phyloP scores from a whole-genome alignment of 2,797 vertebrate genomes.

The Ambastaia sidthimunki region DNA sequence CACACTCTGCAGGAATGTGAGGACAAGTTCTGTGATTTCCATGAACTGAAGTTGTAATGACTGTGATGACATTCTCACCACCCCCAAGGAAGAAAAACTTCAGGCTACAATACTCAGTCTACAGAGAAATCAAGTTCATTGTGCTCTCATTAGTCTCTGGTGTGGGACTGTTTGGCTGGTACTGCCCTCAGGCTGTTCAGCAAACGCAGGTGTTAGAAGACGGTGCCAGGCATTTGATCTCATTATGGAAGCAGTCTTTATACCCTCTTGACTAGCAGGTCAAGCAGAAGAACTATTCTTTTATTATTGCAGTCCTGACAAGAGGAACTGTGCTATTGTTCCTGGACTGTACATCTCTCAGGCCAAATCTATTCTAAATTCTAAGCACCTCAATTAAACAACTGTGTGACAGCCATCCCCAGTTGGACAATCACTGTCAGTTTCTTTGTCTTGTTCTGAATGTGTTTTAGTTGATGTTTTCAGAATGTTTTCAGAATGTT shows the following conservation, averaged over 20 bases:
- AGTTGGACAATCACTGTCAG: not conserved
- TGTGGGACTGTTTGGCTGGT: not conserved
- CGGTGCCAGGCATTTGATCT: slow-evolving; percentile 56
- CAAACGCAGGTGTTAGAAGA: slow-evolving; percentile 42
- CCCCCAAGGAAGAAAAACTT: not conserved
- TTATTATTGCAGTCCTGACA: slow-evolving; percentile 35
- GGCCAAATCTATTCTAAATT: not conserved
- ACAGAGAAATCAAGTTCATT: not conserved
- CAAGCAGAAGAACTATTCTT: slow-evolving; percentile 27
- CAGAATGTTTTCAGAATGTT: not conserved
- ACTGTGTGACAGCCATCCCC: not conserved
- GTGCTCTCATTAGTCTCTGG: slow-evolving; percentile 30
- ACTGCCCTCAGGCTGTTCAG: slow-evolving; percentile 39
- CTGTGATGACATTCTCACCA: not conserved
- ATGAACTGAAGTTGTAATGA: not conserved
- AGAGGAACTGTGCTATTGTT: not conserved
- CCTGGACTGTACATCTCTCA: not conserved
- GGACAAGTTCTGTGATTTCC: not conserved
- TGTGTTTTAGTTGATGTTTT: not conserved
- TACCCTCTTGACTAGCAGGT: slow-evolving; percentile 43
- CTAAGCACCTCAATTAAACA: not conserved
- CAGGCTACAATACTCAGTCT: not conserved
- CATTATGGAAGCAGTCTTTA: slow-evolving; percentile 45
- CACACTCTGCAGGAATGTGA: not conserved
- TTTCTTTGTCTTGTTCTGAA: slow-evolving; percentile 19